A percentile compares a stretch with the other conserved stretches of the same genome.
Evolutionary conservation across 2,888 invertebrate genomes (phyloP).

Genomic region (Microctonus aethiopoides): DNA sequence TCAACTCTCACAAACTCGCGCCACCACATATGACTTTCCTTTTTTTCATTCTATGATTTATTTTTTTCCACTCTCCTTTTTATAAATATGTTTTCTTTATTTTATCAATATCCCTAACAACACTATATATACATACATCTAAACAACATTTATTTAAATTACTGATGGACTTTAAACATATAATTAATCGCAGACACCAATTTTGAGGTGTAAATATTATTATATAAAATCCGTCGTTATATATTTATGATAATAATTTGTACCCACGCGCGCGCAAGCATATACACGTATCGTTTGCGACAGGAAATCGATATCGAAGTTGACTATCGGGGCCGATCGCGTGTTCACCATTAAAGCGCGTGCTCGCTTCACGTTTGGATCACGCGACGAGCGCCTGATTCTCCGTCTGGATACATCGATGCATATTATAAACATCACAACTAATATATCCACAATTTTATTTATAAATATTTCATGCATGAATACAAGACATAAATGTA

Average conservation of each 20-base stretch:
- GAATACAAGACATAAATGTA: constrained; percentile 11
- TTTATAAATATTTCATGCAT: constrained; percentile 33
- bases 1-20: constrained; percentile 54
- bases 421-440: constrained; percentile 19
- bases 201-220: background rate
- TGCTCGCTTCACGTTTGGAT: constrained; percentile 31
- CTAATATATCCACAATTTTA: constrained; percentile 18
- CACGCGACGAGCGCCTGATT: constrained; percentile 32
- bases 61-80: background rate
- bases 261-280: constrained; percentile 18
- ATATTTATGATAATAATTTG: constrained; percentile 23
- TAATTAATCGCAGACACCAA: no score
- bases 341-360: constrained; percentile 41
- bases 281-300: constrained; percentile 45
- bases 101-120: background rate
- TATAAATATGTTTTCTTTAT: constrained; percentile 2
- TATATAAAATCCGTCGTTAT: background rate
- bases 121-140: background rate
- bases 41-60: constrained; percentile 17
- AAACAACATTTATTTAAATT: background rate
- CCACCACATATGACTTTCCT: constrained; percentile 51
- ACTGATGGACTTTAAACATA: no score
- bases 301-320: constrained; percentile 53
- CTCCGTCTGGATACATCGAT: constrained; percentile 28
- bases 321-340: constrained; percentile 43